Conservation (phyloP, 2,888 invertebrate species). For the Eucera pruinosa region DNA sequence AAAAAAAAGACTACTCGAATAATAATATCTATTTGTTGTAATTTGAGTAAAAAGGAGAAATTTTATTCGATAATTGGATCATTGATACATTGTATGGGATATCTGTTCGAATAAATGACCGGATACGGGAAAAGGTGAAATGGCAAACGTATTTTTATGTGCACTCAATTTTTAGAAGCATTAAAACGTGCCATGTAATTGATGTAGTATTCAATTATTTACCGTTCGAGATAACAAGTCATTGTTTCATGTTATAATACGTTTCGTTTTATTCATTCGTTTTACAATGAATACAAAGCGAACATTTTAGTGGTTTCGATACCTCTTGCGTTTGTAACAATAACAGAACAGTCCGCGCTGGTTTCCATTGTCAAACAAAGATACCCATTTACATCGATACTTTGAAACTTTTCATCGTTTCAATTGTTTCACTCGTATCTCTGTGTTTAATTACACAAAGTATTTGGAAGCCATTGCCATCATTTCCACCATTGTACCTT, state of each 20-base stretch:
- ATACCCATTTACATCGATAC: background rate
- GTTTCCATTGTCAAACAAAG: background rate
- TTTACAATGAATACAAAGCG: background rate
- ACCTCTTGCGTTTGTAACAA: background rate
- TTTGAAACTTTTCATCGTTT: background rate
- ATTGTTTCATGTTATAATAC: background rate
- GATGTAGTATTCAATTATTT: slow-evolving; percentile 8
- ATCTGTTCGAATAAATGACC: background rate
- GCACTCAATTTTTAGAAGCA: background rate
- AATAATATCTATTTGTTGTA: too few relatives aligned
- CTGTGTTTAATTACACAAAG: background rate
- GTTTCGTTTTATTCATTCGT: too few relatives aligned
- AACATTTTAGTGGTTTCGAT: background rate
- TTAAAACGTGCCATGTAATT: background rate
- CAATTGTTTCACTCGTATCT: background rate
- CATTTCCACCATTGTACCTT: background rate
- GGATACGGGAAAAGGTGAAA: background rate
- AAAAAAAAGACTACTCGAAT: too few relatives aligned
- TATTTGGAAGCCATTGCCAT: background rate
- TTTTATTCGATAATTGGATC: too few relatives aligned
- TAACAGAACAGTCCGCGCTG: background rate
- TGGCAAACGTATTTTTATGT: background rate
- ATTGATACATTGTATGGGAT: background rate
- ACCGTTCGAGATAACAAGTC: background rate
- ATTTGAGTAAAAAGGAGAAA: too few relatives aligned